phyloP scores from a whole-genome alignment of 2,113 vertebrate genomes.

The Cyphomyrus plagiostoma region DNA sequence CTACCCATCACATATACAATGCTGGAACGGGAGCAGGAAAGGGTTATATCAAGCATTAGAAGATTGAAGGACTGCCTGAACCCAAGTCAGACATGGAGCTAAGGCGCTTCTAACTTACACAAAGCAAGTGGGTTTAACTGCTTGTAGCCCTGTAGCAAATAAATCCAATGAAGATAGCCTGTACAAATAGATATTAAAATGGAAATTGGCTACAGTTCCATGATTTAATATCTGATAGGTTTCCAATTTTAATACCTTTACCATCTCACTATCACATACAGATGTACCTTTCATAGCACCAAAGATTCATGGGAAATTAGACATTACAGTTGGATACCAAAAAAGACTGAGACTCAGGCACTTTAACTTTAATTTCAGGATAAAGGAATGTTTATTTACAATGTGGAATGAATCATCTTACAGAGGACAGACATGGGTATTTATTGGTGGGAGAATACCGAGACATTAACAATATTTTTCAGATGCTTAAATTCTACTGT shows the following conservation, averaged over 20 bases:
- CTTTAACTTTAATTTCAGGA: background rate
- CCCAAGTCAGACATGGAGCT: background rate
- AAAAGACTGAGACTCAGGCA: background rate
- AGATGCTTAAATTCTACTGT: background rate
- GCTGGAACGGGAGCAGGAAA: background rate
- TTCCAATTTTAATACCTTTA: background rate
- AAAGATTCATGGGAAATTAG: background rate
- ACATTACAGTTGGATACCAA: background rate
- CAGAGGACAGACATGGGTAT: background rate
- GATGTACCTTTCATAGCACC: background rate
- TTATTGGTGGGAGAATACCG: background rate
- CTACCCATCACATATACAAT: background rate
- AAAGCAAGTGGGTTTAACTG: background rate
- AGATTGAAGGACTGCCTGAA: background rate
- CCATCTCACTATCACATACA: background rate
- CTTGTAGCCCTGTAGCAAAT: background rate
- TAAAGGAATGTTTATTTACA: background rate
- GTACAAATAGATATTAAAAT: background rate
- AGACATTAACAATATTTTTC: background rate
- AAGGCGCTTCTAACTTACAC: background rate
- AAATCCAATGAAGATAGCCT: constrained; percentile 2
- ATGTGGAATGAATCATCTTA: background rate
- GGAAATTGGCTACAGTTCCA: background rate
- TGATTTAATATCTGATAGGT: background rate
- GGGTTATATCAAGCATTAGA: background rate